Conservation (phyloP, 1,140 invertebrate genomes). For the Hesperophylax magnus region DNA sequence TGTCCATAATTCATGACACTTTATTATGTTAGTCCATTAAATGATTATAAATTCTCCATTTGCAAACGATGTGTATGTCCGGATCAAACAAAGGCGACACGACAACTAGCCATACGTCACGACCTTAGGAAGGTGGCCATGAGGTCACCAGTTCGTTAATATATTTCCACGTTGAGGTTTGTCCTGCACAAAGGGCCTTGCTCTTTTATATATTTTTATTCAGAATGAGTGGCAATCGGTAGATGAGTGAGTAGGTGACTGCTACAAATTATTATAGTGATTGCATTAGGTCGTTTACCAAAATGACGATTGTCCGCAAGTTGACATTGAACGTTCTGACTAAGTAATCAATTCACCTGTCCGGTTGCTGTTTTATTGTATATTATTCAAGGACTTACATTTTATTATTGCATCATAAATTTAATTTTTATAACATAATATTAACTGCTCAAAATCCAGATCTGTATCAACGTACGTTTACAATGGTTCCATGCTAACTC, state of each 20-base stretch:
- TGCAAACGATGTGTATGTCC: neutral
- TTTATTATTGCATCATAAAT: no score
- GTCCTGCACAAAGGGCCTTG: neutral
- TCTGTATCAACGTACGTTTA: no score
- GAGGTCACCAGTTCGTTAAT: conserved; percentile 28
- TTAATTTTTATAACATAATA: no score
- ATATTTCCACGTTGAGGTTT: neutral
- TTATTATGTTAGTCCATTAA: neutral
- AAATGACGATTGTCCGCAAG: conserved; percentile 9
- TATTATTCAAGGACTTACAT: no score
- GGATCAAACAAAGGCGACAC: conserved; percentile 31
- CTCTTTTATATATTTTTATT: neutral
- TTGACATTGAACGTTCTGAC: neutral
- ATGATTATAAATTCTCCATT: neutral
- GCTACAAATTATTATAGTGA: neutral
- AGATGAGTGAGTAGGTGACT: no score
- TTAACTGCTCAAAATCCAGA: no score
- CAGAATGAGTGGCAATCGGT: neutral
- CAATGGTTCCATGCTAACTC: no score
- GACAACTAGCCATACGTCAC: conserved; percentile 18
- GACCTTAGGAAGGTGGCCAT: conserved; percentile 13
- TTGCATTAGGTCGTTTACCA: neutral
- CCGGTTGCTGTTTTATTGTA: no score
- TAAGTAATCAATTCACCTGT: neutral
- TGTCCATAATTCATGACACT: no score